These are phyloP conservation scores for Euzophera pinguis DNA, from an alignment of 2,888 invertebrate species.

Conservation along the genomic window DNA sequence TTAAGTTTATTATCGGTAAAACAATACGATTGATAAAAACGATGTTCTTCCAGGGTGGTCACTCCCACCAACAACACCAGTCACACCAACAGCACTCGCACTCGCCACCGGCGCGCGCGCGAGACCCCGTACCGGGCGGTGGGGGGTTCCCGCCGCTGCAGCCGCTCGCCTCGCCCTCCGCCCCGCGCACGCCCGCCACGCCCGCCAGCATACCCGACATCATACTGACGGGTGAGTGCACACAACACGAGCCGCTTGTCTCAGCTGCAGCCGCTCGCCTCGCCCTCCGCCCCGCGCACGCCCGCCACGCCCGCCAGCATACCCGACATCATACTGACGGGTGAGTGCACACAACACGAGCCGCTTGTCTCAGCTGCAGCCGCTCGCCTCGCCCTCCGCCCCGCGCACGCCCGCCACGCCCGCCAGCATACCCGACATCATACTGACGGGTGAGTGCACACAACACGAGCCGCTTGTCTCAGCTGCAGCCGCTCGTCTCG, in stretches of 20 bases:
- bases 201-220: constrained; percentile 91
- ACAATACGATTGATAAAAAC: no score
- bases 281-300: no score
- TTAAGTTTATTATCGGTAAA: no score
- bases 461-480: background rate
- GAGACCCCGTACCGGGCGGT: constrained; percentile 75
- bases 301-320: no score
- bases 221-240: constrained; percentile 85
- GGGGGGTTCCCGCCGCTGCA: constrained; percentile 79
- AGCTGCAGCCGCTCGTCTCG: background rate
- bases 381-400: constrained; percentile 53
- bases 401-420: constrained; percentile 83
- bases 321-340: no score
- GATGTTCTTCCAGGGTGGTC: constrained; percentile 6
- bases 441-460: constrained; percentile 83
- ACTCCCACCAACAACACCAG: constrained; percentile 12
- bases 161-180: constrained; percentile 57
- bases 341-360: no score
- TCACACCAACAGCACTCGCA: constrained; percentile 21
- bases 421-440: constrained; percentile 90
- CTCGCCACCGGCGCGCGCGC: constrained; percentile 35
- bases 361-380: constrained; percentile 73
- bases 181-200: constrained; percentile 79
- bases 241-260: background rate
- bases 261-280: background rate